Conservation (phyloP, 2,113 vertebrate species). For the Nestor notabilis region DNA sequence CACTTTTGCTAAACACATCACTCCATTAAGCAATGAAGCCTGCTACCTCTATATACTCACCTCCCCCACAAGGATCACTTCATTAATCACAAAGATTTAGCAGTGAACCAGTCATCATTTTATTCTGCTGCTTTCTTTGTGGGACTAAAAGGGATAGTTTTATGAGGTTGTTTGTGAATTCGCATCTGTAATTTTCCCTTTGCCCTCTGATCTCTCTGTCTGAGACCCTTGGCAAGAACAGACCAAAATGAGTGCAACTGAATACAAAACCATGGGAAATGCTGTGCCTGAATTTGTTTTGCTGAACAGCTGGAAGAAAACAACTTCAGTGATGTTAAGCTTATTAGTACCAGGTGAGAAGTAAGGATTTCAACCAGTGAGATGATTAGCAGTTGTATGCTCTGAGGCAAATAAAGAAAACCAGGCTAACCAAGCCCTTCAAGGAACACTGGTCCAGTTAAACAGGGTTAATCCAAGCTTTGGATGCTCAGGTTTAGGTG, state of each 20-base stretch:
- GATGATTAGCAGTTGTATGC: fast-evolving
- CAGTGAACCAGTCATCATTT: background rate
- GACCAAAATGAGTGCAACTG: background rate
- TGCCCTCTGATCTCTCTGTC: background rate
- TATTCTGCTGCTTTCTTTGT: background rate
- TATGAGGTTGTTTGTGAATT: slow-evolving; percentile 20
- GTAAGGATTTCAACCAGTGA: background rate
- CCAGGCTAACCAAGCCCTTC: background rate
- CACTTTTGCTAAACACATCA: background rate
- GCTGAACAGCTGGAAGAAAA: background rate
- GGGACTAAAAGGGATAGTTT: background rate
- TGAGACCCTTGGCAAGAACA: background rate
- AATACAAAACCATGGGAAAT: background rate
- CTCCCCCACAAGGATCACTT: background rate
- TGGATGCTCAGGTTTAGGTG: background rate
- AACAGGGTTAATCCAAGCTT: background rate
- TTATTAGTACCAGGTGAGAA: background rate
- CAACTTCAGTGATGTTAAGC: background rate
- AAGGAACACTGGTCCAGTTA: background rate
- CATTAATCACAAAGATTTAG: background rate
- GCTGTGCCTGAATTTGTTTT: background rate
- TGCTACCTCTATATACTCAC: background rate
- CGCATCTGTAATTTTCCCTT: background rate
- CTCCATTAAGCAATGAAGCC: background rate
- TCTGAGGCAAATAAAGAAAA: background rate